Base-by-base conservation (phyloP, 2,797 vertebrate genomes). In the Australoheros facetus region DNA sequence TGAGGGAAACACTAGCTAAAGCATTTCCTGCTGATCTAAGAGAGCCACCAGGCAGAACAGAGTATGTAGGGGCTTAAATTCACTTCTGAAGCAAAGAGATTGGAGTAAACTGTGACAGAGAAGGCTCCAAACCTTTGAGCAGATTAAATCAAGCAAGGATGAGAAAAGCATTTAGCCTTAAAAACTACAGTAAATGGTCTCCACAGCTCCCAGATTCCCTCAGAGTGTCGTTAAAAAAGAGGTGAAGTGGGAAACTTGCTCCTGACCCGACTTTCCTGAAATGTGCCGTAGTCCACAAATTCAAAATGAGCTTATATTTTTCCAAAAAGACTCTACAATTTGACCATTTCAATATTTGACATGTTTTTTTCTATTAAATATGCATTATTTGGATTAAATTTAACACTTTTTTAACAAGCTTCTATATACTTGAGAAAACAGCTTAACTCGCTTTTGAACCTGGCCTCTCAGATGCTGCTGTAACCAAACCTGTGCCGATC, bases 391-490 rank as follows among this genome's bases (percentile, higher is more conserved):
- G 42, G 13, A 14, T 14, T 45, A 2, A 1, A 45, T 45, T 16
- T 45, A 5, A 16, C 42, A 16, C 62, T 7, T 64, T 45, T 48
- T 16, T 26, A 26, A 26, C 26, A 26, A 66, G 62, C 0, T 66
- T 12, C 37, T 64, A 8, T 64, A 0, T 54, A 12, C 28, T 54
- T 5, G 0, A 56, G 5, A 30, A 57, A 17, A 17, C 28, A 14
- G 5, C 28, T 45, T 66, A 11, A 37, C n/a, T 9, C 45, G 5
- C 62, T 39, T 58, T 56, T 28, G 11, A 58, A 48, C 9, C 14
- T 85, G 71, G 79, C 34, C 77, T 60, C 11, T 55, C 73, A 94
- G 93, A 94, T n/a, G 88, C 8, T 13, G 80, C 95, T 66, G 85
- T 94, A 62, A 94, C 88, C 45, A 88, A 87, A 73, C 78, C 83